Conservation (phyloP, 2,888 invertebrate species). For the Drepana falcataria region DNA sequence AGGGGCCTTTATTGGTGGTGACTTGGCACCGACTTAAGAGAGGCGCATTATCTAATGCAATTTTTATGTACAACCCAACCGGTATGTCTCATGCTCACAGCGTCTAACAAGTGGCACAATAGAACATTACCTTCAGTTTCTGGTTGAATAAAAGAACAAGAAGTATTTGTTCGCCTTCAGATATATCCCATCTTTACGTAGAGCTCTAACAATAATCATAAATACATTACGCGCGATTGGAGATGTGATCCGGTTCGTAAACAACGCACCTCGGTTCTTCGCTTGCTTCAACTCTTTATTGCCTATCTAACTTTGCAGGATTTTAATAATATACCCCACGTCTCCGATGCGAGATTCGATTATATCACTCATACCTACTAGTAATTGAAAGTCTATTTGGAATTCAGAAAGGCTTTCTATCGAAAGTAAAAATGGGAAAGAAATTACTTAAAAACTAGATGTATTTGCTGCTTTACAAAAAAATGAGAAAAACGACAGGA, state of each 20-base stretch:
- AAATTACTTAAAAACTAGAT: too few species aligned
- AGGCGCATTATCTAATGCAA: neutral
- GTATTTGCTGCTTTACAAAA: too few species aligned
- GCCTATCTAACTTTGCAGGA: constrained; percentile 71
- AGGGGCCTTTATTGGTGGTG: constrained; percentile 1
- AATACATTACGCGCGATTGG: constrained; percentile 77
- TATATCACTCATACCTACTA: constrained; percentile 2
- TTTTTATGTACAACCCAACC: neutral
- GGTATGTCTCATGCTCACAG: too few species aligned
- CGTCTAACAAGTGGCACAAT: too few species aligned
- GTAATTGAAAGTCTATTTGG: constrained; percentile 1
- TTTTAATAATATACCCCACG: constrained; percentile 52
- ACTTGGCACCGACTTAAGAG: neutral
- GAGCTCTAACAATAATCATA: constrained; percentile 71
- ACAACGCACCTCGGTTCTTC: constrained; percentile 55
- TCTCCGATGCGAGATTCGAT: constrained; percentile 8
- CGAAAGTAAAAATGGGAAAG: too few species aligned
- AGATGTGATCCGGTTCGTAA: constrained; percentile 65
- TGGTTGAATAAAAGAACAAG: neutral
- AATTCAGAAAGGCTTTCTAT: too few species aligned
- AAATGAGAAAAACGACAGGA: too few species aligned
- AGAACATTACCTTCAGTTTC: too few species aligned
- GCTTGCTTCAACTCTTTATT: constrained; percentile 61
- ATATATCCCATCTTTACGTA: constrained; percentile 23
- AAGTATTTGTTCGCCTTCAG: neutral